Evolutionary conservation across 2,888 invertebrate genomes (phyloP).

Genomic region (Papilio demoleus): DNA sequence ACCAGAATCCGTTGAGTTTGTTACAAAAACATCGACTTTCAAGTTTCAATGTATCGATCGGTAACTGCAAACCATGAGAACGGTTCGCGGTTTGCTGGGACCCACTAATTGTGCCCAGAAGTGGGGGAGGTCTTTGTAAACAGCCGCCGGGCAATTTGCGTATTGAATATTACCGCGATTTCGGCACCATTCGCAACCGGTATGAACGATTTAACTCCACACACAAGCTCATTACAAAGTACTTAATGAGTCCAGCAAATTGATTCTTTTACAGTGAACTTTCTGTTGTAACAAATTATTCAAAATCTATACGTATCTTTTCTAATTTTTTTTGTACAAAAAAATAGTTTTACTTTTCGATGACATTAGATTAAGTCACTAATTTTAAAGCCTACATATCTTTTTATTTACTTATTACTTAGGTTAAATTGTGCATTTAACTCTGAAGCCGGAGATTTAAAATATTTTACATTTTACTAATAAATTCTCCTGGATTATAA

Average conservation of each 20-base stretch:
- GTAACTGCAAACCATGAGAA: constrained; percentile 36
- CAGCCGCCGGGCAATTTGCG: constrained; percentile 74
- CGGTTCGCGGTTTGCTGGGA: constrained; percentile 54
- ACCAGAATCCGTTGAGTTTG: background rate
- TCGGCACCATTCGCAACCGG: constrained; percentile 42
- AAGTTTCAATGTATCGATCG: constrained; percentile 27
- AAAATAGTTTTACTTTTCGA: background rate
- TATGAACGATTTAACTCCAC: constrained; percentile 29
- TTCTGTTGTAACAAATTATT: too few species aligned
- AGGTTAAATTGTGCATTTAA: too few species aligned
- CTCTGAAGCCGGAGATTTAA: too few species aligned
- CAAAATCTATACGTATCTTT: too few species aligned
- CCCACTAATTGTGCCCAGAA: constrained; percentile 57
- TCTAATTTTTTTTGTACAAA: too few species aligned
- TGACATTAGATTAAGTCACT: too few species aligned
- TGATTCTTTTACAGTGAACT: constrained; percentile 7
- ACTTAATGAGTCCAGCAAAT: constrained; percentile 26
- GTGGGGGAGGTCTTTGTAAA: constrained; percentile 63
- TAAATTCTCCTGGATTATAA: too few species aligned
- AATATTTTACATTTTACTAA: too few species aligned
- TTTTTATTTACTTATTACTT: too few species aligned
- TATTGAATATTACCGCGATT: constrained; percentile 67
- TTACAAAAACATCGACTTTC: constrained; percentile 7
- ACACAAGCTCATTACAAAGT: constrained; percentile 37
- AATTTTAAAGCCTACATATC: too few species aligned